Evolutionary conservation across 2,113 vertebrate genomes (phyloP), one percentile per base, ranked within the genome.

Genomic region (Casuarius casuarius): DNA sequence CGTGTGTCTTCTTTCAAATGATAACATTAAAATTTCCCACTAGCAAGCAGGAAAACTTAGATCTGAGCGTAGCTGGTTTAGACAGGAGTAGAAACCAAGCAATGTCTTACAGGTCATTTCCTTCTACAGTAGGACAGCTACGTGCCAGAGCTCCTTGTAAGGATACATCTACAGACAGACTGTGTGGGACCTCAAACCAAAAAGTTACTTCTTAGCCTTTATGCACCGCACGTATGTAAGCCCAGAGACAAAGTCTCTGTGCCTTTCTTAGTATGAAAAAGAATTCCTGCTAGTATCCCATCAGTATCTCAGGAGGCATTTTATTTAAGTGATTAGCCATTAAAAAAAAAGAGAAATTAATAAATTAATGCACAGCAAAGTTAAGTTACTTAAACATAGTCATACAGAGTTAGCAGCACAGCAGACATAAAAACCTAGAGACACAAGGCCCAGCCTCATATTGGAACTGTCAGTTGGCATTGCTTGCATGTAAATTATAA

Each of bases 71-170:
- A 82, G 65, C 26, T n/a, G 35, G 52, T 26, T 61, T 90, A 77
- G 76, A 33, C 54, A 61, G 12, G 20, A 49, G 49, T 71, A 84
- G 97, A 87, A 93, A 48, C 72, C 65, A 85, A 73, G 68, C 4
- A 67, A 35, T 46, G 83, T 81, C 75, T 87, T 75, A 73, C 3
- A 89, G 63, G 75, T 35, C 33, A 3, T 48, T 62, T 71, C 54
- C 68, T 59, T 58, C 23, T 59, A 5, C 6, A 73, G 49, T 1
- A 72, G 20, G 6, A 23, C 33, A 73, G 63, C 5, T 44, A 40
- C 48, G 61, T 26, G 68, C 42, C 84, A 83, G 67, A 79, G 67
- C 21, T 31, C 23, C 28, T 51, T 74, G 29, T 20, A 29, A 63
- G 70, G 22, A 22, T 2, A 46, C 59, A 65, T 8, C 49, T 31